Percentiles rank a stretch among this genome's conserved stretches.
Evolutionary conservation across 2,113 vertebrate genomes (phyloP).

Genomic region (Mirza zaza): DNA sequence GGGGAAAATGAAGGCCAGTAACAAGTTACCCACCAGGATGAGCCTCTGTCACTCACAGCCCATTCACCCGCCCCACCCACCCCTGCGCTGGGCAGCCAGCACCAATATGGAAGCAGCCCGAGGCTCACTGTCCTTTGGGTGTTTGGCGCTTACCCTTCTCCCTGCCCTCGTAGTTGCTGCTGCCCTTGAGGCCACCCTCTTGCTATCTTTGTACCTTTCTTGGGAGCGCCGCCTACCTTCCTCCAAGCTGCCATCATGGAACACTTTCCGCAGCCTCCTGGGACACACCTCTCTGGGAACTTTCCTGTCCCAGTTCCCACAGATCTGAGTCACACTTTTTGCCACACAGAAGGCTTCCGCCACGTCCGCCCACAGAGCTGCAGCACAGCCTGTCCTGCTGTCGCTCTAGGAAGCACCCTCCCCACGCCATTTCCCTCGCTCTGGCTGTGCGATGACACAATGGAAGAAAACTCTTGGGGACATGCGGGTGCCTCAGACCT

Average conservation of each 20-base stretch:
- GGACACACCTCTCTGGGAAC: not conserved
- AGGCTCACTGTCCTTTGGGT: not conserved
- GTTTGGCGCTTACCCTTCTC: not conserved
- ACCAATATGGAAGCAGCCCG: not conserved
- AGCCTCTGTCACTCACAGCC: not conserved
- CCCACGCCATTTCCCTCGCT: not conserved
- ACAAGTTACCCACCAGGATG: not conserved
- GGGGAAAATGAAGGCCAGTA: not conserved
- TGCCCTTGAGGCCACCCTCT: not conserved
- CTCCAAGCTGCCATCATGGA: not conserved
- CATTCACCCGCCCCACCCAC: not conserved
- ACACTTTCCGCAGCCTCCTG: not conserved
- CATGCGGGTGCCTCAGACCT: fast-evolving
- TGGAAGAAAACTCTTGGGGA: not conserved
- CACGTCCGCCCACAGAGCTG: not conserved
- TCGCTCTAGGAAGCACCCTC: not conserved
- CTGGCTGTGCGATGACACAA: not conserved
- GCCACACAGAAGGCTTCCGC: not conserved
- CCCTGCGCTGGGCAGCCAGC: no score
- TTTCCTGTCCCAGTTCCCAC: not conserved
- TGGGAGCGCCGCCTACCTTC: not conserved
- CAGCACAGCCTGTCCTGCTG: not conserved
- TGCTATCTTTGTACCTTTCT: not conserved
- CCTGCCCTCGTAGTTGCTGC: not conserved
- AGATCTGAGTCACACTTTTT: not conserved